Percentiles rank a stretch among this genome's conserved stretches.
Evolutionary conservation across 2,888 invertebrate species (phyloP).

Genomic region (Philereme transversata): DNA sequence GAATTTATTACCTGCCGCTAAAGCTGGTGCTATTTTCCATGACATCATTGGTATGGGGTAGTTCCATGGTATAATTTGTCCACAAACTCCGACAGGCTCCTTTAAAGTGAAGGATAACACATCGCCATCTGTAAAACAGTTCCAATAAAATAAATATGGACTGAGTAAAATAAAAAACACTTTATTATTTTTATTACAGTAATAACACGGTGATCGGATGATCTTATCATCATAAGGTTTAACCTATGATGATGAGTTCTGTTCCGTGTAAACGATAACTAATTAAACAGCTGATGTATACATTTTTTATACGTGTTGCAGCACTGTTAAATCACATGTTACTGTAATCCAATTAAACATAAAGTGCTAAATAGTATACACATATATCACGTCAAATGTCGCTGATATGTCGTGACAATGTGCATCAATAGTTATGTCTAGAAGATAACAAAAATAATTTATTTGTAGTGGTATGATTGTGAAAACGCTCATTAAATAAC

Average conservation of each 20-base stretch:
- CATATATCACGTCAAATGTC: conserved; percentile 49
- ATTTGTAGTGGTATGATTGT: conserved; percentile 16
- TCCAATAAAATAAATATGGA: background rate
- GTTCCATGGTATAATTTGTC: conserved; percentile 97
- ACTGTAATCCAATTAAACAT: conserved; percentile 4
- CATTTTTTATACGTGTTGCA: too few relatives aligned
- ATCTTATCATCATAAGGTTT: too few relatives aligned
- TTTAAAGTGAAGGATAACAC: conserved; percentile 92
- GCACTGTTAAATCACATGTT: background rate
- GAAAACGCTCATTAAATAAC: conserved; percentile 4
- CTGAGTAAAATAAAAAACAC: too few relatives aligned
- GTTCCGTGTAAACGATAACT: too few relatives aligned
- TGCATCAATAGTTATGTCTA: conserved; percentile 36
- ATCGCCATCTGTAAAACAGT: conserved; percentile 86
- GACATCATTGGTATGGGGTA: conserved; percentile 96
- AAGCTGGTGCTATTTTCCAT: conserved; percentile 95
- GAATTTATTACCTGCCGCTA: conserved; percentile 82
- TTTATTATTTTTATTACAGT: too few relatives aligned
- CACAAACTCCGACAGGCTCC: conserved; percentile 95
- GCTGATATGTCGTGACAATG: conserved; percentile 49
- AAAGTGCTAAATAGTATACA: conserved; percentile 14
- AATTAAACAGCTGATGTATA: too few relatives aligned
- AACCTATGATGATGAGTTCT: too few relatives aligned
- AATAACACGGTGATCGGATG: too few relatives aligned
- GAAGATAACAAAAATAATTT: conserved; percentile 29